Percentiles rank a stretch among this genome's conserved stretches.
Evolutionary conservation across 2,113 vertebrate genomes (phyloP).

Genomic region (Nothoprocta pentlandii): DNA sequence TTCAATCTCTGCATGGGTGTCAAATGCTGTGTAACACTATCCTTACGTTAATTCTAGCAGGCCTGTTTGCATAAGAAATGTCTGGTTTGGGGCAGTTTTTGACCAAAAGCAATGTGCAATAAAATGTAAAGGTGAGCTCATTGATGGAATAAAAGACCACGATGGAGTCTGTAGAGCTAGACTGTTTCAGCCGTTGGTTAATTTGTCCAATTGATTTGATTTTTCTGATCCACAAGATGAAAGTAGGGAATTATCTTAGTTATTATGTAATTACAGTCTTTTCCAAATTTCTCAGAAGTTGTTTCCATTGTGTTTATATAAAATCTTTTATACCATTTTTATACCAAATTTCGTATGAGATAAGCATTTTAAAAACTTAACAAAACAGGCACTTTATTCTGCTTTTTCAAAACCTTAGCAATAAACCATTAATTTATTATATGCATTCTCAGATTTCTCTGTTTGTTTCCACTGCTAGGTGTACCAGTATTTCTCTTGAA

Average conservation of each 20-base stretch:
- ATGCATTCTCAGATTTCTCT: not conserved
- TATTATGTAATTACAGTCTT: not conserved
- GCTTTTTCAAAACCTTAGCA: not conserved
- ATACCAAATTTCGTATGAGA: not conserved
- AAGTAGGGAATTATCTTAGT: not conserved
- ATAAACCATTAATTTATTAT: not conserved
- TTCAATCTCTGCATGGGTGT: not conserved
- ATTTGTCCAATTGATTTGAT: not conserved
- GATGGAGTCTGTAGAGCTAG: too few species aligned
- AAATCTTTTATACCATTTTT: not conserved
- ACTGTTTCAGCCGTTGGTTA: not conserved
- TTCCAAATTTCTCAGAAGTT: not conserved
- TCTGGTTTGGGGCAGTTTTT: not conserved
- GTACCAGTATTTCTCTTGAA: not conserved
- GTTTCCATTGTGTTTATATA: not conserved
- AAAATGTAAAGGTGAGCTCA: not conserved
- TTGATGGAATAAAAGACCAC: not conserved
- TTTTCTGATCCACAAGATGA: not conserved
- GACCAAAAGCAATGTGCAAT: not conserved
- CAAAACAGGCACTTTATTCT: fast-evolving
- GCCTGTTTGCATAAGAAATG: not conserved
- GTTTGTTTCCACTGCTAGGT: not conserved
- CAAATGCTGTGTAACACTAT: not conserved
- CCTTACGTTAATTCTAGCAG: not conserved
- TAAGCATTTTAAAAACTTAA: not conserved